Evolutionary conservation across 2,888 invertebrate genomes (phyloP).

Genomic region (Pseudeuparius sepicola): DNA sequence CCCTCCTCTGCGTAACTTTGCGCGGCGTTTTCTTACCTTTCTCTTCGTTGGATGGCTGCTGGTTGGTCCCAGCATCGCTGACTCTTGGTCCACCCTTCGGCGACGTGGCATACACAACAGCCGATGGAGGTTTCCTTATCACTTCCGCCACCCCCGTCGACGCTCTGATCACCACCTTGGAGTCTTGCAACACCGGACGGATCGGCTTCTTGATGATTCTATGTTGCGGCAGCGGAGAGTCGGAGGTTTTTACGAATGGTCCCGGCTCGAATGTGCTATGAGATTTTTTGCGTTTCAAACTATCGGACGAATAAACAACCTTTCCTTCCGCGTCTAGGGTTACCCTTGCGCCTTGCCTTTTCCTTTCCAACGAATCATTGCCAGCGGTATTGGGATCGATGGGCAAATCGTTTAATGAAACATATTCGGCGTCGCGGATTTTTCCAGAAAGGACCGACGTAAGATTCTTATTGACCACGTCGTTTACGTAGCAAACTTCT

Average conservation of each 20-base stretch:
- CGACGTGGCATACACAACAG: conserved; percentile 49
- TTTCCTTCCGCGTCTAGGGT: conserved; percentile 78
- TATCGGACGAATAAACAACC: conserved; percentile 81
- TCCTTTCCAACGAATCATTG: conserved; percentile 43
- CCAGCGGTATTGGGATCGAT: conserved; percentile 24
- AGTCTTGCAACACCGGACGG: conserved; percentile 51
- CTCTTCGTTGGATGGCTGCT: conserved; percentile 49
- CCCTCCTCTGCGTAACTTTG: conserved; percentile 56
- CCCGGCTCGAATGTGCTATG: conserved; percentile 84
- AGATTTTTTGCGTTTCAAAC: conserved; percentile 66
- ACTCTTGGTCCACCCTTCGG: conserved; percentile 39
- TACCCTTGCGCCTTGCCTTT: conserved; percentile 64
- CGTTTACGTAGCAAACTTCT: conserved; percentile 53
- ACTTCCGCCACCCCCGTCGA: conserved; percentile 42
- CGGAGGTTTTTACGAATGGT: conserved; percentile 58
- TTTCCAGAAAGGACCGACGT: conserved; percentile 51
- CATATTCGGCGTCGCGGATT: conserved; percentile 62
- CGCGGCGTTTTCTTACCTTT: conserved; percentile 54
- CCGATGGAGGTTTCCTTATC: conserved; percentile 49
- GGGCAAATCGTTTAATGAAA: conserved; percentile 72
- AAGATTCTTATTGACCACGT: conserved; percentile 54
- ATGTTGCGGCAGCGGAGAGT: conserved; percentile 42
- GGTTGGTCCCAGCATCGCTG: conserved; percentile 49
- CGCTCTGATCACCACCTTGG: conserved; percentile 43
- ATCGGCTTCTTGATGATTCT: conserved; percentile 41